Conservation (phyloP, 2,888 invertebrate species). For the Mesorhabditis sp. region DNA sequence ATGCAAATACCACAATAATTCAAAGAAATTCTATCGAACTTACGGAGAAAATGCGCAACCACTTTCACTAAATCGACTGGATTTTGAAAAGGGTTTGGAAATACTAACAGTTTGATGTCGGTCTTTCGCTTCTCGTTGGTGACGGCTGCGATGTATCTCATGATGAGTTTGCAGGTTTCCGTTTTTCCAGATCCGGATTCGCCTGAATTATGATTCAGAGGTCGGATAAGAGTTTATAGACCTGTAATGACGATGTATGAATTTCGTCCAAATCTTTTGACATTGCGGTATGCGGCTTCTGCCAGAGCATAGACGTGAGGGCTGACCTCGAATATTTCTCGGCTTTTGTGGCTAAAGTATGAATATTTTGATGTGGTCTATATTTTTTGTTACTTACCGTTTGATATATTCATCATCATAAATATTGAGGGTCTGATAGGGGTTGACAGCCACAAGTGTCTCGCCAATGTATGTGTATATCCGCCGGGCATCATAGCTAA, state of each 20-base stretch:
- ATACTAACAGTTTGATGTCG: slow-evolving; percentile 82
- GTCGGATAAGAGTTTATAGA: slow-evolving; percentile 58
- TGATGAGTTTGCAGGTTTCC: slow-evolving; percentile 96
- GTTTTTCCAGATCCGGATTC: slow-evolving; percentile 98
- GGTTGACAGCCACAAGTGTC: slow-evolving; percentile 89
- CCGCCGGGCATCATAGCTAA: slow-evolving; percentile 60
- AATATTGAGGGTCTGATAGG: slow-evolving; percentile 85
- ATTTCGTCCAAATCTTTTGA: slow-evolving; percentile 83
- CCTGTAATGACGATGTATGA: slow-evolving; percentile 81
- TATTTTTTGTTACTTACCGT: neutral
- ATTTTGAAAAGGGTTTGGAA: neutral
- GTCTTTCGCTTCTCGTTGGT: slow-evolving; percentile 85
- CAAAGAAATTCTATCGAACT: neutral
- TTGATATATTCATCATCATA: slow-evolving; percentile 81
- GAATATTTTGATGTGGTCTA: neutral
- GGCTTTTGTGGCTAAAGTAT: slow-evolving; percentile 67
- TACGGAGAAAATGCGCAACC: neutral
- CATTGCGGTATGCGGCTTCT: slow-evolving; percentile 87
- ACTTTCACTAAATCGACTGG: neutral
- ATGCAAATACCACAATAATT: neutral
- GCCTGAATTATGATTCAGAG: slow-evolving; percentile 54
- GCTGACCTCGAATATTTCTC: slow-evolving; percentile 91
- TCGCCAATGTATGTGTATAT: slow-evolving; percentile 99
- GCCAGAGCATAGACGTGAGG: slow-evolving; percentile 98
- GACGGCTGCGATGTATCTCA: slow-evolving; percentile 92